Conservation (phyloP, 2,113 vertebrate species). For the Eclectus roratus region DNA sequence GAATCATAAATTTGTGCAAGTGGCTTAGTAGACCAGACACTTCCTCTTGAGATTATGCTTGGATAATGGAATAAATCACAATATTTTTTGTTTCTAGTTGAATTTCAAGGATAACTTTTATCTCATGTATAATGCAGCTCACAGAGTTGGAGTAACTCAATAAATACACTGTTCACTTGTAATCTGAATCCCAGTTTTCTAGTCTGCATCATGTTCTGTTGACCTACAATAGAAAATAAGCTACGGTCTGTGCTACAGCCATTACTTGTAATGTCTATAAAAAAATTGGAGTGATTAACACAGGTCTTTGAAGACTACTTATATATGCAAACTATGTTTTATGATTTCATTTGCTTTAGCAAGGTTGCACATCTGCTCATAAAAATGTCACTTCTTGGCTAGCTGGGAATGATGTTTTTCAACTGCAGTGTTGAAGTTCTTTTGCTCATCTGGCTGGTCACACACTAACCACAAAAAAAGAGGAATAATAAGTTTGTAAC, state of each 20-base stretch:
- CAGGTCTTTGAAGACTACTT: neutral
- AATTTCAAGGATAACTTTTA: neutral
- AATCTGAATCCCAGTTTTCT: neutral
- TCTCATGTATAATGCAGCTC: neutral
- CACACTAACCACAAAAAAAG: neutral
- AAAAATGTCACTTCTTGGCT: neutral
- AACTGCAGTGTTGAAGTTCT: neutral
- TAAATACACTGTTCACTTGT: neutral
- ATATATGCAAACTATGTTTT: neutral
- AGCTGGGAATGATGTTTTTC: neutral
- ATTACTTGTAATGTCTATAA: neutral
- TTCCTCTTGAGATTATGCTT: neutral
- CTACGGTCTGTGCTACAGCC: neutral
- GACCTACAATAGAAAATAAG: neutral
- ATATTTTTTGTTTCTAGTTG: neutral
- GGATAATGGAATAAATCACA: neutral
- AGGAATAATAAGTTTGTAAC: neutral
- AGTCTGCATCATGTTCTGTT: neutral
- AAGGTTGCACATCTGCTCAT: neutral
- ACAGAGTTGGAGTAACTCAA: neutral
- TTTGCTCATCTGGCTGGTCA: neutral
- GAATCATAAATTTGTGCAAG: neutral
- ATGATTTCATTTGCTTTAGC: neutral
- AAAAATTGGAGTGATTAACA: neutral
- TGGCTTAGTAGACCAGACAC: neutral